phyloP scores from a whole-genome alignment of 2,113 vertebrate species.

The Lagopus leucura region DNA sequence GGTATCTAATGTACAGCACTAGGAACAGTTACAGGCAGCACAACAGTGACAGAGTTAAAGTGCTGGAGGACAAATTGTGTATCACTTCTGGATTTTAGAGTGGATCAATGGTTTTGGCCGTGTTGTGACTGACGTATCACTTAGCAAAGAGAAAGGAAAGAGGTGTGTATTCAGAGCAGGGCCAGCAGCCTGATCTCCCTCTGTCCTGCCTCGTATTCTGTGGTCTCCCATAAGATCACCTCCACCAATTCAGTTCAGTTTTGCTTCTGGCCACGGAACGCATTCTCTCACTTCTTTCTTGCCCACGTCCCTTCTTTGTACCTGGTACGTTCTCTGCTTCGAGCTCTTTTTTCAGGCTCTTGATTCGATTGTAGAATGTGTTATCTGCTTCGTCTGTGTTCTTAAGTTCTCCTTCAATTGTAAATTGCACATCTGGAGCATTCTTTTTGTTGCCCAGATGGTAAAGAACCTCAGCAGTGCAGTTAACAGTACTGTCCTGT shows the following conservation, averaged over 20 bases:
- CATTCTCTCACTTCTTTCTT: neutral
- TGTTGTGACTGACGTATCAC: neutral
- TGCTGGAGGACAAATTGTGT: rapidly evolving
- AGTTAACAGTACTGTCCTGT: constrained; percentile 71
- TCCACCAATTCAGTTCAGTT: neutral
- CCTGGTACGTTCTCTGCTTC: constrained; percentile 86
- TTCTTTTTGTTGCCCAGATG: constrained; percentile 37
- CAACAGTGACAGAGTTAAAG: neutral
- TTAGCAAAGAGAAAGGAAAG: neutral
- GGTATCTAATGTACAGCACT: neutral
- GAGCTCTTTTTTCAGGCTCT: constrained; percentile 68
- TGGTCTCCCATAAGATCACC: neutral
- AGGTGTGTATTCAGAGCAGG: neutral
- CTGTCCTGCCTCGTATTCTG: rapidly evolving
- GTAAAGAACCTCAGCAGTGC: constrained; percentile 88
- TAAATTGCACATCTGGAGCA: constrained; percentile 81
- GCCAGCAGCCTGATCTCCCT: neutral
- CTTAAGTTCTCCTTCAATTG: constrained; percentile 75
- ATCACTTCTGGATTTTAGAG: neutral
- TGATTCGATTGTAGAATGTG: constrained; percentile 82
- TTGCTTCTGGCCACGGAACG: neutral
- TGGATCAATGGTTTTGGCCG: neutral
- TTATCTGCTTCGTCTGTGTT: constrained; percentile 80
- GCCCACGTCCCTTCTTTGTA: constrained; percentile 43
- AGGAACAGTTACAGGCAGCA: neutral